Conservation (phyloP, 2,888 invertebrate species). For the Macrosiphum euphorbiae region DNA sequence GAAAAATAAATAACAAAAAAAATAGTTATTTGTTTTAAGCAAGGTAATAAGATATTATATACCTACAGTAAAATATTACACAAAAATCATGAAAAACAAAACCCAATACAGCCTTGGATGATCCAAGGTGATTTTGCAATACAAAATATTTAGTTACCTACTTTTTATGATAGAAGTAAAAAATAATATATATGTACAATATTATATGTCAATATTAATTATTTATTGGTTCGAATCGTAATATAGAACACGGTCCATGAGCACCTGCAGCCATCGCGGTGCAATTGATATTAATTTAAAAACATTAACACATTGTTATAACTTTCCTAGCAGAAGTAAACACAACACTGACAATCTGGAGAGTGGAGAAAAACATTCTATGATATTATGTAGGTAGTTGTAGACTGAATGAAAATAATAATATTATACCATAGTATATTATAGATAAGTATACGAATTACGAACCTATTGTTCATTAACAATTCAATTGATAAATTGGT, state of each 20-base stretch:
- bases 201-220: slow-evolving; percentile 30
- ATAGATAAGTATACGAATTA: background rate
- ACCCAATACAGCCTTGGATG: slow-evolving; percentile 50
- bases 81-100: slow-evolving; percentile 36
- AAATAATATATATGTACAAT: slow-evolving; percentile 31
- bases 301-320: slow-evolving; percentile 45
- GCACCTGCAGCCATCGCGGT: slow-evolving; percentile 54
- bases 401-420: background rate
- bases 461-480: slow-evolving; percentile 8
- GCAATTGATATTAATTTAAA: slow-evolving; percentile 57
- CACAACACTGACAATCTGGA: slow-evolving; percentile 25
- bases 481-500: slow-evolving; percentile 28
- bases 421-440: background rate
- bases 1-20: slow-evolving; percentile 47
- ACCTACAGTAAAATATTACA: background rate
- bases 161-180: slow-evolving; percentile 31
- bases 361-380: slow-evolving; percentile 12
- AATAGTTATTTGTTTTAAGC: background rate
- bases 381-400: background rate
- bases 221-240: slow-evolving; percentile 16
- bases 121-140: slow-evolving; percentile 61
- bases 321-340: slow-evolving; percentile 49
- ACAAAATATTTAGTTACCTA: slow-evolving; percentile 58
- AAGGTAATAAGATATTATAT: background rate
- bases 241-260: background rate